Percentiles rank a stretch among this genome's conserved stretches.
These are phyloP conservation scores for Drosophila koepferae DNA, from an alignment of 2,888 invertebrate genomes.

Conservation along the genomic window DNA sequence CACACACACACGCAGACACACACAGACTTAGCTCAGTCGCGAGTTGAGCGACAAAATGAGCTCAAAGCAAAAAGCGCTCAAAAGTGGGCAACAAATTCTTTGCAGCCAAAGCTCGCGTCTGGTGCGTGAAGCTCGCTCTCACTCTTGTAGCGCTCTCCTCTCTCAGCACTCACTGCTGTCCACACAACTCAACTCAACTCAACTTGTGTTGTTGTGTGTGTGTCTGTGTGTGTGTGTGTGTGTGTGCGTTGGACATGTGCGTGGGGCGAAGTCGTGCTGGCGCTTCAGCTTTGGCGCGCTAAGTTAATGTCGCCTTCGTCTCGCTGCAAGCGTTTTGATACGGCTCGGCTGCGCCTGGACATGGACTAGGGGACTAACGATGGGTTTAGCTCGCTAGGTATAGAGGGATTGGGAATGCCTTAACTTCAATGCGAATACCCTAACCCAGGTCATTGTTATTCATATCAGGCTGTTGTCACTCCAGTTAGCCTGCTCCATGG, in stretches of 20 bases:
- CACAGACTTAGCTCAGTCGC: slow-evolving; percentile 5
- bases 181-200: neutral
- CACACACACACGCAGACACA: slow-evolving; percentile 2
- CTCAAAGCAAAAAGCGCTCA: slow-evolving; percentile 37
- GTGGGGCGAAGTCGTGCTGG: neutral
- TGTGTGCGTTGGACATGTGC: neutral
- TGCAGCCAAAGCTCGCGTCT: slow-evolving; percentile 44
- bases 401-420: slow-evolving; percentile 25
- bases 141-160: neutral
- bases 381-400: slow-evolving; percentile 16
- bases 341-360: slow-evolving; percentile 46
- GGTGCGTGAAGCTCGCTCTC: slow-evolving; percentile 21
- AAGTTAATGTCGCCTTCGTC: slow-evolving; percentile 46
- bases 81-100: slow-evolving; percentile 38
- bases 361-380: slow-evolving; percentile 45
- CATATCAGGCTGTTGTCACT: neutral
- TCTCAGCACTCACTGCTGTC: neutral
- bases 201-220: neutral
- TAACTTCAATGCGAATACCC: neutral
- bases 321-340: slow-evolving; percentile 37
- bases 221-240: neutral
- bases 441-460: neutral
- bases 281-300: slow-evolving; percentile 26
- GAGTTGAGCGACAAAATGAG: slow-evolving; percentile 9
- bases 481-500: neutral